Base-by-base conservation (phyloP, 1,140 invertebrate species). In the Leguminivora glycinivorella region DNA sequence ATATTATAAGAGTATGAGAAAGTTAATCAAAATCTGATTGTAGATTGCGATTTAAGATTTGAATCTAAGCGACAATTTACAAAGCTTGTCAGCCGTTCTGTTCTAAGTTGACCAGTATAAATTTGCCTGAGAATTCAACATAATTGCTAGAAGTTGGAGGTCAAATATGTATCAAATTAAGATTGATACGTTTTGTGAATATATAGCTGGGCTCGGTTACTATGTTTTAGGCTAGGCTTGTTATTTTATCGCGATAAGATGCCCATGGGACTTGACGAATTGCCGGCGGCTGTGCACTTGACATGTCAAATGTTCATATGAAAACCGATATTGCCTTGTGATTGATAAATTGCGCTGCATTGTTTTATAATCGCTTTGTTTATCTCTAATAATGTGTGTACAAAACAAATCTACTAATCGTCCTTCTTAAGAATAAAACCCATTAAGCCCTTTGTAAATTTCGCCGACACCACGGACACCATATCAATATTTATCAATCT, bases 171-270 rank as follows among this genome's bases (percentile, higher is more conserved):
- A 38, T 38, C 12, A 9, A 38, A 38, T 0, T 38, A 12, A 0
- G 34, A 38, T 9, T 38, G 34, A 12, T 38, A 38, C 34, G 40
- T 22, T 52, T 52, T 17, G 47, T 19, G 47, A 52, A 52, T 52
- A 52, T 19, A 22, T 9, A 19, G 7, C n/a, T 17, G 0, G 47
- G 17, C 17, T 10, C 47, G n/a, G n/a, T 52, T 19, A 19, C 7
- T 52, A 60, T 17, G 58, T 17, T 29, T 31, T 31, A 63, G 19
- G 56, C 24, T 58, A 26, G 22, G 56, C n/a, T 63, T 63, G n/a
- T 63, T 63, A 63, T 26, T 63, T 7, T 25, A 63, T 63, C 58
- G 12, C 25, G 58, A 63, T 63, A 63, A 19, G 58, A 58, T 58
- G 56, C 25, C 58, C 26, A 29, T 9, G 47, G 17, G n/a, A 63